Base-by-base conservation (phyloP, 2,113 vertebrate genomes). In the Empidonax alnorum region DNA sequence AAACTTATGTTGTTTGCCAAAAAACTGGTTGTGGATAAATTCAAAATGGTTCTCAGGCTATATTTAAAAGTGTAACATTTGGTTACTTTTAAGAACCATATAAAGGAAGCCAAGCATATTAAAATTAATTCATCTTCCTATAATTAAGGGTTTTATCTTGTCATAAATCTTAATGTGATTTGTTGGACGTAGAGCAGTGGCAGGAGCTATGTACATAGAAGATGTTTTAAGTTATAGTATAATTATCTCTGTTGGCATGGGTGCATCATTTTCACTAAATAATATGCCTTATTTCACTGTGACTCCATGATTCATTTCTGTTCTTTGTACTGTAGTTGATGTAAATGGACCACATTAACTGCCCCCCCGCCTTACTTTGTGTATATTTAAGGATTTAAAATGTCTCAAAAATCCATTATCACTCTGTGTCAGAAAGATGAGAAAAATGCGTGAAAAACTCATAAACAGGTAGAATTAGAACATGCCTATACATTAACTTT, bases 291-390 rank as follows among this genome's bases (percentile, higher is more conserved):
- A 30, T 85, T 95, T 82, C 89, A 49, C 52, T 81, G 25, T 52
- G 80, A 87, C 39, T 90, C 61, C 15, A 9, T 19, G 69, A 90
- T 90, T 92, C 46, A 71, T 90, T 94, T 93, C 47, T 88, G 68
- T 63, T 93, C 79, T 91, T 88, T 75, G 31, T 93, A 53, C 18
- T 52, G 52, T 52, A 67, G 52, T n/a, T 84, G 75, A 81, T 93
- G 61, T 56, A 97, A 96, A 94, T 96, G 90, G 94, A 55, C 82
- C 30, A 79, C 46, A 69, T 91, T 90, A 80, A 93, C 92, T 92
- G 72, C 72, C 85, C 90, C 53, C 79, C 71, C 88, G 85, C 90
- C 83, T 95, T 72, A 86, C 59, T 92, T 72, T 53, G 41, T 93
- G 73, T 61, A 49, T 86, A 81, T 88, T 94, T 93, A 95, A 94